Conservation (phyloP, 2,797 vertebrate species). For the Pseudotriccus pelzelni region DNA sequence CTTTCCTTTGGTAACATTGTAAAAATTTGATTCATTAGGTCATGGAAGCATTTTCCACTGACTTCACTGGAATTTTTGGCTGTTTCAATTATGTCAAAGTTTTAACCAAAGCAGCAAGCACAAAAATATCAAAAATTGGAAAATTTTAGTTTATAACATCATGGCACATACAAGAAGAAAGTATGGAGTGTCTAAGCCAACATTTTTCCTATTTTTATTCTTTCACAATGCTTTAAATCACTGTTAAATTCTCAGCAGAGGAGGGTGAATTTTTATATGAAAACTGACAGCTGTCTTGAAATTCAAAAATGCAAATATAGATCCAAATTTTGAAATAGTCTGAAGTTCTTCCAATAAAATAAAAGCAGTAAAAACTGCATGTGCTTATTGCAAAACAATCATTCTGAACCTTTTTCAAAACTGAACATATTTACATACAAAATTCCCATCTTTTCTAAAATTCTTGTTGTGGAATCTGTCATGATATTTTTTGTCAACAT, state of each 20-base stretch:
- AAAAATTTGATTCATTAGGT: background rate
- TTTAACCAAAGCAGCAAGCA: background rate
- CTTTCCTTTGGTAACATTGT: background rate
- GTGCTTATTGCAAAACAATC: conserved; percentile 18
- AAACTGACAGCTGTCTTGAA: conserved; percentile 35
- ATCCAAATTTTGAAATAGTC: conserved; percentile 22
- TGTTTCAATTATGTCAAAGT: background rate
- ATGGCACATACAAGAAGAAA: background rate
- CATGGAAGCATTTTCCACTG: background rate
- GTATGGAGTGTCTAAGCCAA: background rate
- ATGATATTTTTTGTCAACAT: background rate
- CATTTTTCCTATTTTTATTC: background rate
- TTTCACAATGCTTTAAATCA: background rate
- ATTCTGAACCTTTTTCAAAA: background rate
- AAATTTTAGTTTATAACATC: background rate
- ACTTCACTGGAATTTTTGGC: background rate
- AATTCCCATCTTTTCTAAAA: conserved; percentile 13
- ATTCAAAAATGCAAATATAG: conserved; percentile 17
- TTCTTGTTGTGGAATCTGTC: background rate
- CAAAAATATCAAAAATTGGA: background rate
- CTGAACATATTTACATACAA: background rate
- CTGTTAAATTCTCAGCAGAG: background rate
- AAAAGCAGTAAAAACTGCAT: background rate
- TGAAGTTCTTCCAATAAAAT: conserved; percentile 33
- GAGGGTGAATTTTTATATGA: background rate